These are phyloP conservation scores for Chroicocephalus ridibundus DNA, from an alignment of 2,113 vertebrate genomes.

Conservation along the genomic window DNA sequence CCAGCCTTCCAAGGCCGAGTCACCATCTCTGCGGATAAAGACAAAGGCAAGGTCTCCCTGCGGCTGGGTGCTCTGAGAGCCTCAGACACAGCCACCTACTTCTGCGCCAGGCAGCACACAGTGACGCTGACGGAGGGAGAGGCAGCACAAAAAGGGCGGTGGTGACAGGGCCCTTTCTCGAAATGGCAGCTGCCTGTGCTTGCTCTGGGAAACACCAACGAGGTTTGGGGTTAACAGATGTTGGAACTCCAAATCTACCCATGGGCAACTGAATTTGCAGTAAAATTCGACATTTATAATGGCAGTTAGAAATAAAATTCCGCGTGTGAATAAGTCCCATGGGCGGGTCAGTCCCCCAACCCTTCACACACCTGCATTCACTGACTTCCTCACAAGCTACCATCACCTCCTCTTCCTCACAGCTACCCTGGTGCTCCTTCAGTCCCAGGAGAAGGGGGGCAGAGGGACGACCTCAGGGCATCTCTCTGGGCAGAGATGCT, in stretches of 20 bases:
- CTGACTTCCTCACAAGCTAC: background rate
- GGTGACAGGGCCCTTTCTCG: background rate
- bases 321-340: background rate
- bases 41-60: background rate
- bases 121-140: background rate
- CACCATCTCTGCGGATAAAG: background rate
- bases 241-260: background rate
- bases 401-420: background rate
- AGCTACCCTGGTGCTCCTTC: background rate
- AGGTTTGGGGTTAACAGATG: background rate
- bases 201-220: background rate
- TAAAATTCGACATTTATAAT: background rate
- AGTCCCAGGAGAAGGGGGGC: background rate
- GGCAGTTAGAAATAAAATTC: background rate
- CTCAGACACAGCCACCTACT: background rate
- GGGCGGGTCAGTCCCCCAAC: background rate
- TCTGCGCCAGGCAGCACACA: slow-evolving; percentile 23
- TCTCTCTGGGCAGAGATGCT: background rate
- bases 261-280: background rate
- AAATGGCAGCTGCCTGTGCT: background rate
- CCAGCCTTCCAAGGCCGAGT: background rate
- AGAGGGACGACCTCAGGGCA: background rate
- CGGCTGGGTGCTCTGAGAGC: background rate
- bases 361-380: background rate
- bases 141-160: background rate